Conservation (phyloP, 2,797 vertebrate species). For the Myotis planiceps region DNA sequence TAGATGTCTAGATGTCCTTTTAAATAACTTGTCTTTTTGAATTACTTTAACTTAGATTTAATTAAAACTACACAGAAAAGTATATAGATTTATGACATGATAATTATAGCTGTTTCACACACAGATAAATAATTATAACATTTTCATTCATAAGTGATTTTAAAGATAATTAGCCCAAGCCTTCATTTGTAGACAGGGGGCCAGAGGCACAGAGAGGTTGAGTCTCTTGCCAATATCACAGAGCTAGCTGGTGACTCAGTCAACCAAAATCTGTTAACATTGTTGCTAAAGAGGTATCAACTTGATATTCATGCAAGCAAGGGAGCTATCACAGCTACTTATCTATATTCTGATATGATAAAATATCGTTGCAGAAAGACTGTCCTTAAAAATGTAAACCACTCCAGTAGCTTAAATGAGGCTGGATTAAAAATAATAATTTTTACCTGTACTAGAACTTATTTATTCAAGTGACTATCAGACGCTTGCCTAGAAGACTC, state of each 20-base stretch:
- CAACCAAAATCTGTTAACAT: not conserved
- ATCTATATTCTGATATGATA: not conserved
- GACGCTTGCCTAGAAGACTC: not conserved
- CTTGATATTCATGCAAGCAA: not conserved
- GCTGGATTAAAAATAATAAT: not conserved
- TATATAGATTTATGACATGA: conserved; percentile 10
- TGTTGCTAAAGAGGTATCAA: not conserved
- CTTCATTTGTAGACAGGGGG: not conserved
- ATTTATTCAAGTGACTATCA: not conserved
- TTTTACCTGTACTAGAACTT: not conserved
- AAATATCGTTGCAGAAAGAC: conserved; percentile 6
- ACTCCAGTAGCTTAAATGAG: not conserved
- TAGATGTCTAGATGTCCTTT: not conserved
- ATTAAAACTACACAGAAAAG: conserved; percentile 32
- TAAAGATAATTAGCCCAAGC: not conserved
- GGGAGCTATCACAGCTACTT: not conserved
- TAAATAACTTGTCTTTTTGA: conserved; percentile 25
- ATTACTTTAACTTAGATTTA: conserved; percentile 48
- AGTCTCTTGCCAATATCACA: not conserved
- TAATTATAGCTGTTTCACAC: not conserved
- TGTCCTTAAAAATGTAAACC: conserved; percentile 14
- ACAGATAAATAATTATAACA: not conserved
- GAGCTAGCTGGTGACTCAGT: not conserved
- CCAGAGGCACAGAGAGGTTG: not conserved
- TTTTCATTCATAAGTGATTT: conserved; percentile 47